phyloP scores from a whole-genome alignment of 2,113 vertebrate species.

The Sardina pilchardus region DNA sequence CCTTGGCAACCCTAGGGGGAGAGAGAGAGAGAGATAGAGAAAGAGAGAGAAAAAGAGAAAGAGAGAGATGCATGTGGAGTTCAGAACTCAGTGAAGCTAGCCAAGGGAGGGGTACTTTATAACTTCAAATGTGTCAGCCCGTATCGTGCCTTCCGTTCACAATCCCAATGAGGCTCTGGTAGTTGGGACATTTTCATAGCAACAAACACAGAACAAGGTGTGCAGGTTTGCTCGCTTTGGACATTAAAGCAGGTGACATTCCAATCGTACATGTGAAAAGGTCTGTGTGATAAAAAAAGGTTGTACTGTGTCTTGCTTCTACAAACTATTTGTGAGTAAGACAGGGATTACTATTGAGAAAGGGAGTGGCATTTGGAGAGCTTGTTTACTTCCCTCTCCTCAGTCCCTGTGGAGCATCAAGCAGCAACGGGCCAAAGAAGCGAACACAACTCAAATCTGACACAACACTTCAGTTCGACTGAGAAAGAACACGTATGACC shows the following conservation, averaged over 20 bases:
- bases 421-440: not conserved
- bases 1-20: constrained; percentile 88
- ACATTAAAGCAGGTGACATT: not conserved
- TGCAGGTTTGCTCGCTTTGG: not conserved
- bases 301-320: not conserved
- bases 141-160: not conserved
- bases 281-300: not conserved
- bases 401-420: not conserved
- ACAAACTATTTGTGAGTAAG: not conserved
- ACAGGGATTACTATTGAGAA: not conserved
- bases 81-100: not conserved
- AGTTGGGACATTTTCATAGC: not conserved
- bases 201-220: not conserved
- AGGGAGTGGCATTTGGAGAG: not conserved
- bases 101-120: not conserved
- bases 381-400: not conserved
- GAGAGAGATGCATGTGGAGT: no score
- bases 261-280: not conserved
- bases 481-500: not conserved
- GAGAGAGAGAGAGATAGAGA: no score
- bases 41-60: no score
- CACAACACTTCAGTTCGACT: not conserved
- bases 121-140: not conserved
- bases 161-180: no score
- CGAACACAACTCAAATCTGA: not conserved